These are phyloP conservation scores for Tiliacea aurago DNA, from an alignment of 2,888 invertebrate species.

Conservation along the genomic window DNA sequence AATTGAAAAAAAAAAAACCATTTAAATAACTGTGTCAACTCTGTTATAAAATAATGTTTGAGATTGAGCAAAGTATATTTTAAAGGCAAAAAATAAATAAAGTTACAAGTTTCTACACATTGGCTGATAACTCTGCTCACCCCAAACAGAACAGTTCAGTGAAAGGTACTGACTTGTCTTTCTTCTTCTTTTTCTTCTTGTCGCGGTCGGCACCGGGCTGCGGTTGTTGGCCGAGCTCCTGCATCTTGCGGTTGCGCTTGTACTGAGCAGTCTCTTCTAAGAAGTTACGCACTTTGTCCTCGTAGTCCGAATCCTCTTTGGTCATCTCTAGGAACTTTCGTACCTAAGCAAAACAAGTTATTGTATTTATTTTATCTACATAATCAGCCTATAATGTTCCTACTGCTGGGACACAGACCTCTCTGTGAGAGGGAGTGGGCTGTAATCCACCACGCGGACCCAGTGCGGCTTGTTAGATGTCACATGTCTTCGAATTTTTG, in stretches of 20 bases:
- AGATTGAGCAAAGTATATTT: conserved; percentile 23
- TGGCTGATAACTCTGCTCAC: conserved; percentile 43
- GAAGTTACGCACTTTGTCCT: conserved; percentile 96
- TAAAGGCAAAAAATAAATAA: neutral
- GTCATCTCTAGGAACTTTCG: conserved; percentile 94
- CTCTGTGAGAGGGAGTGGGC: too few relatives aligned
- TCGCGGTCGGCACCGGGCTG: conserved; percentile 86
- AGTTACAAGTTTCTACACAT: neutral
- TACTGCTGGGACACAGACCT: too few relatives aligned
- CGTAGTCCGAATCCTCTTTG: conserved; percentile 96
- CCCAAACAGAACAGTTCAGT: conserved; percentile 58
- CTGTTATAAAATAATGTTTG: conserved; percentile 4
- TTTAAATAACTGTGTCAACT: neutral
- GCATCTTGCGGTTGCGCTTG: conserved; percentile 93
- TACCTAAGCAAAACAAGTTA: conserved; percentile 82
- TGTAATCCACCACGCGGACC: too few relatives aligned
- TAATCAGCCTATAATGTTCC: too few relatives aligned
- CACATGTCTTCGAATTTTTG: too few relatives aligned
- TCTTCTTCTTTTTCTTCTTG: conserved; percentile 89
- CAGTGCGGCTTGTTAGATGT: too few relatives aligned
- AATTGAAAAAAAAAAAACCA: neutral
- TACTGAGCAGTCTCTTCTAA: conserved; percentile 95
- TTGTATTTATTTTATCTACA: neutral
- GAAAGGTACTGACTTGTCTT: conserved; percentile 86
- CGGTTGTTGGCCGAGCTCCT: conserved; percentile 91